Base-by-base conservation (phyloP, 2,113 vertebrate genomes). In the Condylura cristata region DNA sequence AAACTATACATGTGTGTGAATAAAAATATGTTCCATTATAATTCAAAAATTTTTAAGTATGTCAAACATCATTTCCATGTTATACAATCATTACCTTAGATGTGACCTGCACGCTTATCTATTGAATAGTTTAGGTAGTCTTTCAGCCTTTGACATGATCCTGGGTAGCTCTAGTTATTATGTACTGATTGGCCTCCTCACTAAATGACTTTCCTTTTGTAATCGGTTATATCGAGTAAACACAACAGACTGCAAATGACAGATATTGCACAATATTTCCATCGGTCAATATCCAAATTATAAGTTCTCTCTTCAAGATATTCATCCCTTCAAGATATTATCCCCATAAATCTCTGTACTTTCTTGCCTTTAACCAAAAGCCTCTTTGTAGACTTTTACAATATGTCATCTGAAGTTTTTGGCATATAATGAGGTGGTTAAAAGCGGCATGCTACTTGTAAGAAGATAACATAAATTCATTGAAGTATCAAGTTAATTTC, bases 291-390 rank as follows among this genome's bases (percentile, higher is more conserved):
- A 28, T 66, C 26, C n/a, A 58, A 78, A 58, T 28, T 71, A 9
- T 91, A 66, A 61, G n/a, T 63, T 85, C 22, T 71, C 28, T 66
- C 41, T 61, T 84, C 9, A 17, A 56, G 30, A 4, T 12, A 74
- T 18, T 9, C 44, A 56, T 80, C 3, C 20, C 83, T 91, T 70
- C 1, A n/a, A n/a, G n/a, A n/a, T 53, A 63, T 86, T 89, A 66
- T 81, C 32, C 56, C 51, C 76, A 60, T 65, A 83, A 87, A 79
- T 90, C 22, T 94, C 90, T 82, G 34, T 48, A 63, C 30, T 37
- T 83, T 9, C 34, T 76, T 92, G 9, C 11, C 28, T 9, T 41
- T 78, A 32, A 93, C 20, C 7, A 78, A 83, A 65, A 46, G 28
- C n/a, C 11, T 65, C 26, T 71, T 78, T 83, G 1, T 32, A 79